Evolutionary conservation across 37 sponge, comb jelly and placozoan genomes (phyloP).

Genomic region (Halisarca cf. caerulea): DNA sequence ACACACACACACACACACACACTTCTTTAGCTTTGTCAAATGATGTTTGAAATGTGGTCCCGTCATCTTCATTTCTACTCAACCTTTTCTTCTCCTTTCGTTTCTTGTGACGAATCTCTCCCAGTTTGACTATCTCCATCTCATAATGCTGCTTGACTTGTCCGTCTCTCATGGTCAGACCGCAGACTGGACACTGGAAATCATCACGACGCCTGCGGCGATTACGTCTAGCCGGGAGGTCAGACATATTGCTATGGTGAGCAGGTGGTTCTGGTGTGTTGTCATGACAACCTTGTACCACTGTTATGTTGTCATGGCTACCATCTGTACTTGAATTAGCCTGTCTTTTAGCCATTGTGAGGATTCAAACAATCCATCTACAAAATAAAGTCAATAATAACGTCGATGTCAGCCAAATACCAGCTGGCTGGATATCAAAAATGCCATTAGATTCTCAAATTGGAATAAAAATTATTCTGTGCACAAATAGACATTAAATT

Average conservation of each 20-base stretch:
- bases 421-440: too few species aligned
- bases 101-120: neutral
- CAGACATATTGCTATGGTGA: neutral
- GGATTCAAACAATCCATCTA: too few species aligned
- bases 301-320: too few species aligned
- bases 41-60: neutral
- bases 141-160: slow-evolving; percentile 42
- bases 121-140: slow-evolving; percentile 40
- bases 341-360: too few species aligned
- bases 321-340: too few species aligned
- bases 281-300: too few species aligned
- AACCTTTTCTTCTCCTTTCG: neutral
- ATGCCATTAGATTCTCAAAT: too few species aligned
- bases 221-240: neutral
- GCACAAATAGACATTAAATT: too few species aligned
- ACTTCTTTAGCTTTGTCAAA: neutral
- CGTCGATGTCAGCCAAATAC: too few species aligned
- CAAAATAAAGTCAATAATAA: too few species aligned
- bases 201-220: neutral
- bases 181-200: slow-evolving; percentile 48
- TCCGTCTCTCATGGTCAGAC: slow-evolving; percentile 37
- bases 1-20: neutral
- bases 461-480: too few species aligned
- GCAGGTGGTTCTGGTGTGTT: too few species aligned
- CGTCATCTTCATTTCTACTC: neutral